phyloP scores from a whole-genome alignment of 2,797 vertebrate genomes.

The Chelon auratus region DNA sequence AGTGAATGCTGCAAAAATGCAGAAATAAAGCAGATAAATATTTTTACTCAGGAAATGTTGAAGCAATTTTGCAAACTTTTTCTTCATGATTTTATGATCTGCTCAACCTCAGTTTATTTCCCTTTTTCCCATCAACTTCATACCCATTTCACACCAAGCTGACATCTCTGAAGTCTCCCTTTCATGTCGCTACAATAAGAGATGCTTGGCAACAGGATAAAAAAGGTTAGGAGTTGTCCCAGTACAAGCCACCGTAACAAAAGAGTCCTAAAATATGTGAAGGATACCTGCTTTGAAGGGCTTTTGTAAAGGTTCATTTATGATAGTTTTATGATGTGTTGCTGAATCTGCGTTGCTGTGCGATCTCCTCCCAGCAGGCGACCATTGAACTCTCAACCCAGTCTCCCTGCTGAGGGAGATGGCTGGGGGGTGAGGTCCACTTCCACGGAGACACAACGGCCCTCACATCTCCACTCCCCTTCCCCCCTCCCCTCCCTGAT shows the following conservation, averaged over 20 bases:
- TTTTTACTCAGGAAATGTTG: neutral
- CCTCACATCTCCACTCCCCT: slow-evolving; percentile 46
- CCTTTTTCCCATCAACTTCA: neutral
- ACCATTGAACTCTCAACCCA: slow-evolving; percentile 77
- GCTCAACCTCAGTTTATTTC: neutral
- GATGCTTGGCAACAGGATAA: neutral
- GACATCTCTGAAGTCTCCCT: slow-evolving; percentile 15
- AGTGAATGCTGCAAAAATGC: neutral
- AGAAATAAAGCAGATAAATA: neutral
- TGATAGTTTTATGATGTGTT: slow-evolving; percentile 18
- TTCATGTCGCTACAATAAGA: slow-evolving; percentile 15
- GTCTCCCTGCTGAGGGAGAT: slow-evolving; percentile 67
- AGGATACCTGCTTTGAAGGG: neutral
- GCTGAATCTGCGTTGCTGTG: slow-evolving; percentile 37
- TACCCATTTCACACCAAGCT: slow-evolving; percentile 16
- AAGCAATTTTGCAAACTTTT: neutral
- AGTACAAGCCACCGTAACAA: neutral
- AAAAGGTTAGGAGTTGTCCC: neutral
- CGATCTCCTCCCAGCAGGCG: slow-evolving; percentile 64
- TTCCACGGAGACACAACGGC: slow-evolving; percentile 76
- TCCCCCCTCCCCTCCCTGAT: slow-evolving; percentile 41
- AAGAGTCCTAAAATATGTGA: neutral
- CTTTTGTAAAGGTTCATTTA: neutral
- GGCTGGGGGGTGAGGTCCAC: slow-evolving; percentile 81
- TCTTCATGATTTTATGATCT: neutral